Evolutionary conservation across 2,113 vertebrate species (phyloP).

Genomic region (Epinephelus lanceolatus): DNA sequence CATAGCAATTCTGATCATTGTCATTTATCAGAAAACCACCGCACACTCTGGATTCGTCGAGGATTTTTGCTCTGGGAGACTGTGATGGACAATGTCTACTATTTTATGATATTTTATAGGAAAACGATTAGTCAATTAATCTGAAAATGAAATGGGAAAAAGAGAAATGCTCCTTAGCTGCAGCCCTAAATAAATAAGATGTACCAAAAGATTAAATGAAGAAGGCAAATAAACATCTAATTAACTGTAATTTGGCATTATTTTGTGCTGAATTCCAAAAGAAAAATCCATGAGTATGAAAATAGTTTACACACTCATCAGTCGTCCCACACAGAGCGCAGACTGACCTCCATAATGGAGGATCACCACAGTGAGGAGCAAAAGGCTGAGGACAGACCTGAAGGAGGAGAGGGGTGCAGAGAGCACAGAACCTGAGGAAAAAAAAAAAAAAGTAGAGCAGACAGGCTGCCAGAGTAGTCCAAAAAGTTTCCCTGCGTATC

Average conservation of each 20-base stretch:
- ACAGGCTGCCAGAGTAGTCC: constrained; percentile 16
- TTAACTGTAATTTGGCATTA: background rate
- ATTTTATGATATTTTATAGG: background rate
- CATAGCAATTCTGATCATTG: background rate
- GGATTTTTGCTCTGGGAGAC: background rate
- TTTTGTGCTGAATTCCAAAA: background rate
- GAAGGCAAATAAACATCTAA: background rate
- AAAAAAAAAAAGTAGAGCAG: background rate
- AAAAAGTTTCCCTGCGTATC: constrained; percentile 51
- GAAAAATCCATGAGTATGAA: background rate
- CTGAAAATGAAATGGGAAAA: background rate
- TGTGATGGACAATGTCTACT: background rate
- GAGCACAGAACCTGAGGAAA: background rate
- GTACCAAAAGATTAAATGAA: background rate
- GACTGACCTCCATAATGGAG: constrained; percentile 2
- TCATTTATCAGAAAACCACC: background rate
- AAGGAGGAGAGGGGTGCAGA: constrained; percentile 7
- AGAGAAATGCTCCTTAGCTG: background rate
- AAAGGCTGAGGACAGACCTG: constrained; percentile 14
- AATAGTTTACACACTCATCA: background rate
- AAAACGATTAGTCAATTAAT: background rate
- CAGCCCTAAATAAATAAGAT: background rate
- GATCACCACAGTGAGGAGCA: constrained; percentile 25
- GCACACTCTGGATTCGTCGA: background rate
- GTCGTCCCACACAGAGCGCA: background rate